Conservation (phyloP, 2,113 vertebrate species). For the Apteryx mantelli region DNA sequence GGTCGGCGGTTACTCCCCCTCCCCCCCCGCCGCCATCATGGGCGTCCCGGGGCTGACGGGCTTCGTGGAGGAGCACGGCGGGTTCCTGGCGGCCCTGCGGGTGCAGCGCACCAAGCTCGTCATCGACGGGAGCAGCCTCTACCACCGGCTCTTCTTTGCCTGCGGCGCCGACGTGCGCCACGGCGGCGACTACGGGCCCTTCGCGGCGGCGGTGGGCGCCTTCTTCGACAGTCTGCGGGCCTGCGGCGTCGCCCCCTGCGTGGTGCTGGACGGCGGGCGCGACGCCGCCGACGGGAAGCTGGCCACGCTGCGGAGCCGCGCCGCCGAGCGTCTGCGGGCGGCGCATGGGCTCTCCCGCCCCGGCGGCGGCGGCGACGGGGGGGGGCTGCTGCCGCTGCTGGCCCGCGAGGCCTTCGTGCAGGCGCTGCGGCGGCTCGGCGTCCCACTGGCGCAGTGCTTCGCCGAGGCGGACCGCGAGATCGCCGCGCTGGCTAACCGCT, state of each 20-base stretch:
- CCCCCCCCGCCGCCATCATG: slow-evolving; percentile 73
- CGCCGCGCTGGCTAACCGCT: slow-evolving; percentile 88
- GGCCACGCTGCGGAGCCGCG: slow-evolving; percentile 80
- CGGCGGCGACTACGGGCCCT: slow-evolving; percentile 90
- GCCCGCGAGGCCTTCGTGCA: slow-evolving; percentile 85
- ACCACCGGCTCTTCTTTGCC: slow-evolving; percentile 84
- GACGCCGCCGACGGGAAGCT: slow-evolving; percentile 90
- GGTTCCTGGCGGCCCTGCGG: slow-evolving; percentile 84
- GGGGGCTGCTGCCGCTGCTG: slow-evolving; percentile 85
- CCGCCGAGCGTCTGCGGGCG: slow-evolving; percentile 82
- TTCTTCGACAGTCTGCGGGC: slow-evolving; percentile 84
- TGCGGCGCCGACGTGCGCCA: slow-evolving; percentile 80
- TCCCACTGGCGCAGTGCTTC: slow-evolving; percentile 88
- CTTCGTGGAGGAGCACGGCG: slow-evolving; percentile 81
- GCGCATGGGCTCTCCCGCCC: slow-evolving; percentile 82
- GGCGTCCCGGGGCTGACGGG: slow-evolving; percentile 88
- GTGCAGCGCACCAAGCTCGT: slow-evolving; percentile 85
- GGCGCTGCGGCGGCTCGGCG: slow-evolving; percentile 77
- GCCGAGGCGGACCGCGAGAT: slow-evolving; percentile 93
- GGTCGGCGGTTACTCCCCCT: too few relatives aligned
- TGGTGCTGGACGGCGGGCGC: slow-evolving; percentile 91
- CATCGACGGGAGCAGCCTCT: slow-evolving; percentile 91
- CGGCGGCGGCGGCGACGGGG: slow-evolving; percentile 71
- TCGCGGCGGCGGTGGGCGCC: slow-evolving; percentile 71
- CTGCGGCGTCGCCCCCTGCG: slow-evolving; percentile 85